phyloP scores from a whole-genome alignment of 1,140 invertebrate species.

The Myzus persicae region DNA sequence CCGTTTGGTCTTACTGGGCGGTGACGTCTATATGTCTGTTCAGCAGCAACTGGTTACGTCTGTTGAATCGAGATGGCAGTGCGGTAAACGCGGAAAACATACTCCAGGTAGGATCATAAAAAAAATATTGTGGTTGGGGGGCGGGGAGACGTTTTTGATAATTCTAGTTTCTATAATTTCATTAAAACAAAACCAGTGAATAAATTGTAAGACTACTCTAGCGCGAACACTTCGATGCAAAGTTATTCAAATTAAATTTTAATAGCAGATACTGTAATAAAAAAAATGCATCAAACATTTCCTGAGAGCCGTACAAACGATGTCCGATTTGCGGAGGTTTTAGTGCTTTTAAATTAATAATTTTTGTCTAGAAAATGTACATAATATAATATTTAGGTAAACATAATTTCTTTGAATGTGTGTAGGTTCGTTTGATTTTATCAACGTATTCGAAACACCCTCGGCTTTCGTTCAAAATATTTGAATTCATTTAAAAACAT shows the following conservation, averaged over 20 bases:
- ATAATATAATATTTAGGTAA: too few species aligned
- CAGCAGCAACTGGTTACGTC: not conserved
- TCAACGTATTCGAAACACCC: too few species aligned
- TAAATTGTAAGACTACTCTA: not conserved
- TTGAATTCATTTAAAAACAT: too few species aligned
- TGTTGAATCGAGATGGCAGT: not conserved
- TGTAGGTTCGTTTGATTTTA: too few species aligned
- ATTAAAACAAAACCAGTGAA: not conserved
- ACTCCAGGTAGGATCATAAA: not conserved
- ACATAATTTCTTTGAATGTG: too few species aligned
- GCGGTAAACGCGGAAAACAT: not conserved
- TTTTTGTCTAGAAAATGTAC: too few species aligned
- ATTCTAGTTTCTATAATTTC: not conserved
- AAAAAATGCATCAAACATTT: not conserved
- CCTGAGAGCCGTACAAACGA: not conserved
- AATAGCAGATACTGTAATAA: not conserved
- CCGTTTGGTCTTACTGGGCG: not conserved
- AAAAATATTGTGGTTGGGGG: not conserved
- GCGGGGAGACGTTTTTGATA: not conserved
- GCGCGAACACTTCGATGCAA: not conserved
- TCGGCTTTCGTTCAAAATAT: too few species aligned
- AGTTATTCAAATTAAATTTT: constrained; percentile 1
- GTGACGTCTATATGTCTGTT: not conserved
- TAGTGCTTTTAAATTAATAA: too few species aligned
- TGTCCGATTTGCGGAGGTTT: too few species aligned